Percentiles rank a stretch among this genome's conserved stretches.
Evolutionary conservation across 2,888 invertebrate genomes (phyloP).

Genomic region (Stictocephala bisonia): DNA sequence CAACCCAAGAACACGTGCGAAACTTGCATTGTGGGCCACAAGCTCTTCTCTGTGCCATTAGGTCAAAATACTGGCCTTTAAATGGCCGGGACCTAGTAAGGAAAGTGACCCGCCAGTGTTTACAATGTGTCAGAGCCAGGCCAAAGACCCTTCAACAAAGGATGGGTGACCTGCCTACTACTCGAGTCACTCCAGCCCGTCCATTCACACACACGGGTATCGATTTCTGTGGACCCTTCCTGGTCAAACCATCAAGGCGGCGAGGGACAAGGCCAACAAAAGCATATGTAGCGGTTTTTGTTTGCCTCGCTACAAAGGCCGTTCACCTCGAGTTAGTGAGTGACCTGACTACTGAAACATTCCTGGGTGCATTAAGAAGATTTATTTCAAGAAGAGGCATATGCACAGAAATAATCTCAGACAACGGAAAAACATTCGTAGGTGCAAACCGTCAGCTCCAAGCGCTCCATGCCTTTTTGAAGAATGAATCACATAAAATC

Average conservation of each 20-base stretch:
- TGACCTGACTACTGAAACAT: constrained; percentile 59
- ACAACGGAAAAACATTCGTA: constrained; percentile 61
- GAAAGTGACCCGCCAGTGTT: constrained; percentile 35
- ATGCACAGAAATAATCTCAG: constrained; percentile 58
- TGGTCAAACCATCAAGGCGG: constrained; percentile 17
- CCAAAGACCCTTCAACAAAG: not conserved
- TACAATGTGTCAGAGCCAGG: constrained; percentile 30
- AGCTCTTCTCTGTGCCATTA: constrained; percentile 30
- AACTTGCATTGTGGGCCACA: constrained; percentile 33
- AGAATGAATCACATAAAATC: constrained; percentile 37
- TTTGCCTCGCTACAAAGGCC: constrained; percentile 61
- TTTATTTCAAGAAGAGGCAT: constrained; percentile 61
- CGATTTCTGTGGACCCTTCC: constrained; percentile 55
- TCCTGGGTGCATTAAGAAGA: constrained; percentile 60
- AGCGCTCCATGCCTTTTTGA: constrained; percentile 5
- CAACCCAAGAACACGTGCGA: not conserved
- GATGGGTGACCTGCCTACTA: constrained; percentile 51
- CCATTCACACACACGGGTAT: constrained; percentile 52
- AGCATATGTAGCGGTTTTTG: constrained; percentile 57
- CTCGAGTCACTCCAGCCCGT: constrained; percentile 45
- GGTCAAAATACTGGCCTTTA: constrained; percentile 47
- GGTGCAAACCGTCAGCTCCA: constrained; percentile 57
- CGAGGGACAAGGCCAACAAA: constrained; percentile 41
- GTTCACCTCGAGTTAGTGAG: constrained; percentile 61
- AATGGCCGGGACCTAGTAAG: constrained; percentile 17